A percentile compares a stretch with the other conserved stretches of the same genome.
phyloP scores from a whole-genome alignment of 2,888 invertebrate genomes.

The Ennomos erosarius region DNA sequence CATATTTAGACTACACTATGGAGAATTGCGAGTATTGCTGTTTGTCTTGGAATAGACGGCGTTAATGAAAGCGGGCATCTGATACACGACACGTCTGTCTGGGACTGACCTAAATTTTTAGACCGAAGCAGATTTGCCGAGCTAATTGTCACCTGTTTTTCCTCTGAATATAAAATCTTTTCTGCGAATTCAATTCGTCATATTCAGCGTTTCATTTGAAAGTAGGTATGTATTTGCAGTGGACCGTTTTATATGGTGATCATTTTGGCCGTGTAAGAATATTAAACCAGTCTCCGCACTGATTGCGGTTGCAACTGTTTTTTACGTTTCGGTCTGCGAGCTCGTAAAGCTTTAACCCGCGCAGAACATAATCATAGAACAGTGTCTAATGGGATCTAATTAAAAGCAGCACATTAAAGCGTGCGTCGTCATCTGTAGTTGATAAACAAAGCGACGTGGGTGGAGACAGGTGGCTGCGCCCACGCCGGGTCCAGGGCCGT shows the following conservation, averaged over 20 bases:
- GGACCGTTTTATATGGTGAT: slow-evolving; percentile 25
- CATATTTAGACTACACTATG: slow-evolving; percentile 74
- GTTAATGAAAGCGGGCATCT: slow-evolving; percentile 66
- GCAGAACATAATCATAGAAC: slow-evolving; percentile 33
- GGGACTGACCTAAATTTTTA: slow-evolving; percentile 58
- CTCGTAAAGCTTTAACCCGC: slow-evolving; percentile 38
- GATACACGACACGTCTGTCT: slow-evolving; percentile 55
- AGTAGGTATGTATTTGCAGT: slow-evolving; percentile 18
- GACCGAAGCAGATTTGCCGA: slow-evolving; percentile 37
- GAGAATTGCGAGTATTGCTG: slow-evolving; percentile 69
- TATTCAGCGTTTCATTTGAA: slow-evolving; percentile 17
- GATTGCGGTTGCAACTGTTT: slow-evolving; percentile 41
- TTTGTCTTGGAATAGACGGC: slow-evolving; percentile 71
- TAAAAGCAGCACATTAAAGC: slow-evolving; percentile 40
- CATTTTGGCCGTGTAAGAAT: slow-evolving; percentile 28
- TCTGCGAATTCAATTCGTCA: slow-evolving; percentile 29
- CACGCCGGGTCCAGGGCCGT: slow-evolving; percentile 74
- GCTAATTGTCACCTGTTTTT: slow-evolving; percentile 45
- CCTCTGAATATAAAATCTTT: slow-evolving; percentile 33
- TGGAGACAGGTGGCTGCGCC: slow-evolving; percentile 71
- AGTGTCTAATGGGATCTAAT: slow-evolving; percentile 40
- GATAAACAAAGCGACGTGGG: slow-evolving; percentile 66
- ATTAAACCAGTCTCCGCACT: slow-evolving; percentile 32
- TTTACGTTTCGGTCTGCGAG: slow-evolving; percentile 38
- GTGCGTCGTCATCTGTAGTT: slow-evolving; percentile 46